These are phyloP conservation scores for Lasius platythorax DNA, from an alignment of 2,888 invertebrate genomes.

Conservation along the genomic window DNA sequence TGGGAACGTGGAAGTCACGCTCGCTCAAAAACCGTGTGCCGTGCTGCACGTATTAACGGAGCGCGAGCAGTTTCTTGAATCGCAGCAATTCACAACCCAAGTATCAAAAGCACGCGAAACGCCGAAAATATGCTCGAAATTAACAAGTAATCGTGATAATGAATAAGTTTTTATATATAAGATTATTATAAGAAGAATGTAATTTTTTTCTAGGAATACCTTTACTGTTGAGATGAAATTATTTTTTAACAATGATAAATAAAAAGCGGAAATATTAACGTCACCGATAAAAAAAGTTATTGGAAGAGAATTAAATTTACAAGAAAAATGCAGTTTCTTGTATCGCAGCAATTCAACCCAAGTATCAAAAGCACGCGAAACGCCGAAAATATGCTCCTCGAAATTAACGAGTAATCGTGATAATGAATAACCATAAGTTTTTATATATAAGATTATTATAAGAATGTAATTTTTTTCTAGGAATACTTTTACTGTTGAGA, in stretches of 20 bases:
- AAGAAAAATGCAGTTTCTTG: slow-evolving; percentile 15
- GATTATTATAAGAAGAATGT: not conserved
- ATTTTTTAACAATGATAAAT: not conserved
- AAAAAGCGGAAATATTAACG: not conserved
- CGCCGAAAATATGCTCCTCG: not conserved
- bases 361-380: not conserved
- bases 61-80: slow-evolving; percentile 27
- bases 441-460: not conserved
- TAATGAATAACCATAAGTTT: not conserved
- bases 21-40: slow-evolving; percentile 72
- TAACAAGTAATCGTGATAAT: not conserved
- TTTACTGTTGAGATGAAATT: not conserved
- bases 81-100: not conserved
- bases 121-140: not conserved
- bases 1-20: slow-evolving; percentile 79
- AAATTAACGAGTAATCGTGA: not conserved
- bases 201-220: not conserved
- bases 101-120: not conserved
- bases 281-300: not conserved
- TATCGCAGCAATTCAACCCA: not conserved
- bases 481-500: not conserved
- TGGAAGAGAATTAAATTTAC: not conserved
- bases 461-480: not conserved
- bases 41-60: slow-evolving; percentile 60
- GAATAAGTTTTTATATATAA: not conserved